Percentiles rank a stretch among this genome's conserved stretches.
Evolutionary conservation across 2,888 invertebrate genomes (phyloP).

Genomic region (Vandiemenella viatica): DNA sequence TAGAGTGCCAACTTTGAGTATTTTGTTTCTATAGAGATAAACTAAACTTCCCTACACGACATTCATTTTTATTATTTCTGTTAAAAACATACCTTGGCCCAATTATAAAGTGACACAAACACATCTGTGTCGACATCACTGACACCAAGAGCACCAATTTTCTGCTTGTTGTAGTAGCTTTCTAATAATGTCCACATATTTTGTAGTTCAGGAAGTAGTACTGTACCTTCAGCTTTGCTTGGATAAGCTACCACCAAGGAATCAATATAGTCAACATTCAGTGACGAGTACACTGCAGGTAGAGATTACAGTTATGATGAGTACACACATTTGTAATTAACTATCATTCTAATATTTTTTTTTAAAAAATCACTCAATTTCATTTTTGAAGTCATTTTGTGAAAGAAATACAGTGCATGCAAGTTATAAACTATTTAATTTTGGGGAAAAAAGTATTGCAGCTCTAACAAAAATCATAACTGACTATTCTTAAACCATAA

Average conservation of each 20-base stretch:
- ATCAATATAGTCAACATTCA: slow-evolving; percentile 60
- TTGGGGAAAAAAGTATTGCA: no score
- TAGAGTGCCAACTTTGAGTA: no score
- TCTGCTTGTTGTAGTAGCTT: slow-evolving; percentile 45
- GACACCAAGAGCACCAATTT: slow-evolving; percentile 63
- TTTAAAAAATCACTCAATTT: neutral
- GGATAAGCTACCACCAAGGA: slow-evolving; percentile 65
- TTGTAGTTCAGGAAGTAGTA: slow-evolving; percentile 46
- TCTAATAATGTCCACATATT: slow-evolving; percentile 66
- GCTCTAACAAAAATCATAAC: no score
- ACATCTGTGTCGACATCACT: slow-evolving; percentile 77
- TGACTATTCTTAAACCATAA: no score
- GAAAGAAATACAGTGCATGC: neutral
- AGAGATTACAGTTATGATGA: slow-evolving; percentile 9
- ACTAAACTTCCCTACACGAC: no score
- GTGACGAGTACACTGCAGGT: slow-evolving; percentile 49
- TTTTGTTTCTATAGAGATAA: no score
- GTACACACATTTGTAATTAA: neutral
- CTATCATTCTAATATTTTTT: neutral
- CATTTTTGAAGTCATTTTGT: neutral
- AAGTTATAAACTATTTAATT: no score
- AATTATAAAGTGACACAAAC: slow-evolving; percentile 58
- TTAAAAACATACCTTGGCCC: slow-evolving; percentile 41
- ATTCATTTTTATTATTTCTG: no score
- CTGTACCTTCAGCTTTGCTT: slow-evolving; percentile 21